Conservation (phyloP, 2,113 vertebrate species). For the Dunckerocampus dactyliophorus region DNA sequence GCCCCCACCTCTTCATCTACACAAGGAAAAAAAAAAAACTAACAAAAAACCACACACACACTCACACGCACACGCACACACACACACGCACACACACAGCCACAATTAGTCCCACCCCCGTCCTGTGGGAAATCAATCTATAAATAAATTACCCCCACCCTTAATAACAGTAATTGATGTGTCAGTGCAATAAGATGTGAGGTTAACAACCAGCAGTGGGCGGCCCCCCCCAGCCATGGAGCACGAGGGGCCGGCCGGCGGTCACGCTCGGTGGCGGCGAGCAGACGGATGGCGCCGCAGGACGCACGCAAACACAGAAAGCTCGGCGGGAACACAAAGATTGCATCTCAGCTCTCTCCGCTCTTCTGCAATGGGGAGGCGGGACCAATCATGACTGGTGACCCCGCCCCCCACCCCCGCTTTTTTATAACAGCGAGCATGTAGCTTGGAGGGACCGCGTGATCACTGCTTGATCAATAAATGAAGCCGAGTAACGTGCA, state of each 20-base stretch:
- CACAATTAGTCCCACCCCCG: conserved; percentile 54
- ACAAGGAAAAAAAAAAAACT: no score
- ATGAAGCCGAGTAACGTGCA: no score
- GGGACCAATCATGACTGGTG: no score
- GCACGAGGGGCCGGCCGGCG: conserved; percentile 44
- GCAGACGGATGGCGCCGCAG: conserved; percentile 57
- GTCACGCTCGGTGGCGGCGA: conserved; percentile 57
- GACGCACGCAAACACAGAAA: conserved; percentile 17
- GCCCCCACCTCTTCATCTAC: conserved; percentile 8
- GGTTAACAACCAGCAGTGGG: conserved; percentile 66
- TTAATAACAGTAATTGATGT: conserved; percentile 74
- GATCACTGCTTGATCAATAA: no score
- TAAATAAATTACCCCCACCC: conserved; percentile 64
- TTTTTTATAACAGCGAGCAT: no score
- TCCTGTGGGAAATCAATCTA: conserved; percentile 66
- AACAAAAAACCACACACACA: conserved; percentile 7
- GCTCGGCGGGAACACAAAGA: neutral
- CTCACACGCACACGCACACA: conserved; percentile 24
- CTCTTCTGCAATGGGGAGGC: no score
- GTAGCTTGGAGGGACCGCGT: no score
- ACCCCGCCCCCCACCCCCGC: no score
- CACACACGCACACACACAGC: conserved; percentile 35
- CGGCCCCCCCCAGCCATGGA: conserved; percentile 37
- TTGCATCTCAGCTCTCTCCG: no score
- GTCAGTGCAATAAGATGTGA: conserved; percentile 64